A percentile compares a stretch with the other conserved stretches of the same genome.
Conservation (phyloP, 2,797 vertebrate genomes). For the Sebastes steindachneri region DNA sequence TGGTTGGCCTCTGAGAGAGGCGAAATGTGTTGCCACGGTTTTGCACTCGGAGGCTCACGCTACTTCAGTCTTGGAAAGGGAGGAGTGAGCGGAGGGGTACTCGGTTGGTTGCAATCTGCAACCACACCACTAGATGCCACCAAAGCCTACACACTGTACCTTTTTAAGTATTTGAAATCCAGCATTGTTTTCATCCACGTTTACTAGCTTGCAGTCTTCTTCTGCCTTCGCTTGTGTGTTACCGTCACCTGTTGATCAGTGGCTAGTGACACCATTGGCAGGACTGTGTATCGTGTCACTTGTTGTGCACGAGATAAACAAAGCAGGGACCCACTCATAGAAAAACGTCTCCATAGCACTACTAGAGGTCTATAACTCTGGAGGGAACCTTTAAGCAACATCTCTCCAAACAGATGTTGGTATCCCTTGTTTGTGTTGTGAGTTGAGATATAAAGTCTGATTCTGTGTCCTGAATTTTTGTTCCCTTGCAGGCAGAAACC, state of each 20-base stretch:
- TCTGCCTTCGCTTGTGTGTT: neutral
- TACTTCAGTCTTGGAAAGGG: too few species aligned
- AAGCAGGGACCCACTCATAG: neutral
- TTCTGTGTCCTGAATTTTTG: neutral
- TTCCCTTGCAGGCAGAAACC: conserved; percentile 89
- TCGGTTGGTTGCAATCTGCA: too few species aligned
- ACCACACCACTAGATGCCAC: too few species aligned
- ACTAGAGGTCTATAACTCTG: neutral
- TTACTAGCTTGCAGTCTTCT: neutral
- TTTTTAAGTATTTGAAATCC: neutral
- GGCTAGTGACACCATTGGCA: neutral
- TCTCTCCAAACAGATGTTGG: neutral
- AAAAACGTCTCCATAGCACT: neutral
- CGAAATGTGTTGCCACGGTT: too few species aligned
- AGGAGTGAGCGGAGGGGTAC: too few species aligned
- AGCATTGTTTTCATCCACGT: neutral
- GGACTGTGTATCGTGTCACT: neutral
- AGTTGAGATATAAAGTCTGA: neutral
- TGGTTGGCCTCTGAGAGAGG: too few species aligned
- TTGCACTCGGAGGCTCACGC: too few species aligned
- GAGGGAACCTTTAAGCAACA: too few species aligned
- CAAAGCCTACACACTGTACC: too few species aligned
- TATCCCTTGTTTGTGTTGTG: neutral
- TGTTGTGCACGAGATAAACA: neutral
- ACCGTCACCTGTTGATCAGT: neutral